Percentiles rank a stretch among this genome's conserved stretches.
phyloP scores from a whole-genome alignment of 2,888 invertebrate species.

The Subacronicta megacephala region DNA sequence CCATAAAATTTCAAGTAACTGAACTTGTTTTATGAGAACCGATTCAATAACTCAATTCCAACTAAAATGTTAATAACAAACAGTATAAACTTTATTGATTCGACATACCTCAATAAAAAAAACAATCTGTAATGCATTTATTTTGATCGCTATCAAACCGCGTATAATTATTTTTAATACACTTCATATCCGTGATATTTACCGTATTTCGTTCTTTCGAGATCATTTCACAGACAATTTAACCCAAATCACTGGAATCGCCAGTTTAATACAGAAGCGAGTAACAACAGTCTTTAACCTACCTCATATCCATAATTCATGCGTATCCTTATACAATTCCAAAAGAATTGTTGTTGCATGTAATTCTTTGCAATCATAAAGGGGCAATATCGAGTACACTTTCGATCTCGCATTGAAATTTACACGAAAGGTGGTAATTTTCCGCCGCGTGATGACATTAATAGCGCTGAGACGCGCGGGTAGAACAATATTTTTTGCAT shows the following conservation, averaged over 20 bases:
- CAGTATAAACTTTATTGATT: slow-evolving; percentile 48
- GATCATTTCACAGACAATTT: slow-evolving; percentile 80
- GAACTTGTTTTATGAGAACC: slow-evolving; percentile 23
- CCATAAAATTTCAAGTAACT: too few relatives aligned
- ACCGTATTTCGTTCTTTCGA: slow-evolving; percentile 56
- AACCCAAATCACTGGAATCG: slow-evolving; percentile 72
- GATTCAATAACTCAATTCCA: slow-evolving; percentile 36
- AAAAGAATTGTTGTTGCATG: slow-evolving; percentile 70
- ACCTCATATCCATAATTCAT: slow-evolving; percentile 79
- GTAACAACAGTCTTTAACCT: slow-evolving; percentile 72
- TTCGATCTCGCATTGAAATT: slow-evolving; percentile 84
- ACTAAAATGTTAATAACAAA: slow-evolving; percentile 35
- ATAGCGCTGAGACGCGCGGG: slow-evolving; percentile 72
- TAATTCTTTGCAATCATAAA: slow-evolving; percentile 73
- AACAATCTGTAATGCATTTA: slow-evolving; percentile 35
- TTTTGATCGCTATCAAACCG: slow-evolving; percentile 51
- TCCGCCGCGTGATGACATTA: slow-evolving; percentile 85
- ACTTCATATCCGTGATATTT: slow-evolving; percentile 48
- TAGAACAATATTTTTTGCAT: slow-evolving; percentile 79
- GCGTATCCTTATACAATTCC: slow-evolving; percentile 72
- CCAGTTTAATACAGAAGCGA: slow-evolving; percentile 69
- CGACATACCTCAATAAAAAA: slow-evolving; percentile 39
- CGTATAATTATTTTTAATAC: slow-evolving; percentile 51
- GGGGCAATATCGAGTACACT: slow-evolving; percentile 70
- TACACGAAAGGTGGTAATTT: slow-evolving; percentile 86